Conservation (phyloP, 2,113 vertebrate genomes). For the Delphinapterus leucas region DNA sequence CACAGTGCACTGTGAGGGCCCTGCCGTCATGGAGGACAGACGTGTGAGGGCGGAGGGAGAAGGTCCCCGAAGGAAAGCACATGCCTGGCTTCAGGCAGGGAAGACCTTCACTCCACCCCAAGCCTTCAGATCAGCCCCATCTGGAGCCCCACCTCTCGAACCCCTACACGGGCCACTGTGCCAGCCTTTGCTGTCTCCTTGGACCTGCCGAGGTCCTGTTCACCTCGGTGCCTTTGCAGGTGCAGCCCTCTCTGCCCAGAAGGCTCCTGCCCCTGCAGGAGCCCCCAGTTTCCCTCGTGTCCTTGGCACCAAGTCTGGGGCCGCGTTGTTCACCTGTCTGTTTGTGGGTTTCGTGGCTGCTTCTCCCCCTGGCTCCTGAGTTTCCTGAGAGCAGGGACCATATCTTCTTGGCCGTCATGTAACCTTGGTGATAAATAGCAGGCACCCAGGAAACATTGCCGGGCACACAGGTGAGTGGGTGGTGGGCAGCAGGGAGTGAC, state of each 20-base stretch:
- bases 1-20: fast-evolving
- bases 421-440: neutral
- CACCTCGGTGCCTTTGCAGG: neutral
- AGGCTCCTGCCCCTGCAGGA: neutral
- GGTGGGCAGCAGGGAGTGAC: fast-evolving
- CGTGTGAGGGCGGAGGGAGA: neutral
- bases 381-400: neutral
- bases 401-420: neutral
- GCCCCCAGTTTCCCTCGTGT: neutral
- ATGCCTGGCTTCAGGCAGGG: fast-evolving
- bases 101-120: fast-evolving
- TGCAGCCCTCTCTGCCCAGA: neutral
- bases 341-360: neutral
- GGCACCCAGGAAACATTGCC: neutral
- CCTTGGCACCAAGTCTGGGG: neutral
- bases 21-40: neutral
- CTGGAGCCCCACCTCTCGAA: neutral
- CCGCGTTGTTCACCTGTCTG: neutral
- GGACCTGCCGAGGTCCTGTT: neutral
- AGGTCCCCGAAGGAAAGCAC: fast-evolving
- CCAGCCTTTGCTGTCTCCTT: neutral
- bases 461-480: fast-evolving
- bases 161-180: neutral
- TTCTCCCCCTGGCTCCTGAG: neutral
- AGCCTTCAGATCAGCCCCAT: fast-evolving